Percentiles rank a stretch among this genome's conserved stretches.
phyloP scores from a whole-genome alignment of 2,888 invertebrate genomes.

The Halictus quadricinctus region DNA sequence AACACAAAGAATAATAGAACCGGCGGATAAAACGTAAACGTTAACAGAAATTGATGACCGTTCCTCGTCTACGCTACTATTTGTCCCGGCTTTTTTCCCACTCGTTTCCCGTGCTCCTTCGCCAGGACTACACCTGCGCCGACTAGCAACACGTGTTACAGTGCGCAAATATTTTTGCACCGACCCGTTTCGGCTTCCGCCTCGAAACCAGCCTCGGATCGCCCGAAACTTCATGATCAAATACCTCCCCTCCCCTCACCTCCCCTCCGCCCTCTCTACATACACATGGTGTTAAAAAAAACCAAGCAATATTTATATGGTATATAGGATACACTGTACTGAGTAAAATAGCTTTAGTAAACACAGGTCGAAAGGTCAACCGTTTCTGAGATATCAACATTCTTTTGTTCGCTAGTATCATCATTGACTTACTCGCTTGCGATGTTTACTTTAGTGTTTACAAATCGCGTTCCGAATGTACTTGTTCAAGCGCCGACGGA shows the following conservation, averaged over 20 bases:
- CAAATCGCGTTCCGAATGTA: too few relatives aligned
- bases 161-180: conserved; percentile 53
- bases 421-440: too few relatives aligned
- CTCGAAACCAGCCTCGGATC: conserved; percentile 40
- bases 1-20: neutral
- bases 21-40: conserved; percentile 40
- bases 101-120: neutral
- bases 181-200: conserved; percentile 18
- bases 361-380: too few relatives aligned
- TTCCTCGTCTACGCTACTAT: conserved; percentile 24
- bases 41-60: conserved; percentile 33
- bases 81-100: conserved; percentile 25
- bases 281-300: too few relatives aligned
- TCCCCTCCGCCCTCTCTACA: too few relatives aligned
- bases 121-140: neutral
- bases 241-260: neutral
- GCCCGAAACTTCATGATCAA: conserved; percentile 45
- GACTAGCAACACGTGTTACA: conserved; percentile 47
- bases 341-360: too few relatives aligned
- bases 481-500: too few relatives aligned
- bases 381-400: too few relatives aligned
- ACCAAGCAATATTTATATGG: too few relatives aligned
- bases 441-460: too few relatives aligned
- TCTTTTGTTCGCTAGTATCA: too few relatives aligned
- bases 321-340: too few relatives aligned